These are phyloP conservation scores for Stomatorhinus ivindoensis DNA, from an alignment of 2,113 vertebrate species.

Conservation along the genomic window DNA sequence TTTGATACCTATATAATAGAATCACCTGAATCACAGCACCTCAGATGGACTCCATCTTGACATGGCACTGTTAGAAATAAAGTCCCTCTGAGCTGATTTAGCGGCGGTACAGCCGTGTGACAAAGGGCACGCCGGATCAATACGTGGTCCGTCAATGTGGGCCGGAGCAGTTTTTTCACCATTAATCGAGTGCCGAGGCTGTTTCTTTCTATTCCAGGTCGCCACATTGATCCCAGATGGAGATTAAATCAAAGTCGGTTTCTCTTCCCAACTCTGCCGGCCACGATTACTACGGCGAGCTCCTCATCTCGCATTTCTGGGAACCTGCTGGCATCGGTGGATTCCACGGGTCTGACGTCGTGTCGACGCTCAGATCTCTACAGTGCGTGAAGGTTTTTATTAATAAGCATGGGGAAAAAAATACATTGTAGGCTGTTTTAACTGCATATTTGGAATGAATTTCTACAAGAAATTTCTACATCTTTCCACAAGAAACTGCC, in stretches of 20 bases:
- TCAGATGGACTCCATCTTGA: not conserved
- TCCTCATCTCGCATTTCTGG: not conserved
- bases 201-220: not conserved
- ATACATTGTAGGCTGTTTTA: not conserved
- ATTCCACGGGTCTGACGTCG: not conserved
- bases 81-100: not conserved
- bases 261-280: not conserved
- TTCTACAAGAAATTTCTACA: not conserved
- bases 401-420: not conserved
- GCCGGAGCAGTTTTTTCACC: not conserved
- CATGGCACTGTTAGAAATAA: not conserved
- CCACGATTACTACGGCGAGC: not conserved
- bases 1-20: not conserved
- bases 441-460: not conserved
- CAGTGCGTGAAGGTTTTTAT: not conserved
- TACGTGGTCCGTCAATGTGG: not conserved
- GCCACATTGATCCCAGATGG: not conserved
- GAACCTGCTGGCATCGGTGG: not conserved
- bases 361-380: not conserved
- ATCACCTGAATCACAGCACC: too few relatives aligned
- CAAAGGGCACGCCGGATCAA: not conserved
- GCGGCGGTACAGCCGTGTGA: not conserved
- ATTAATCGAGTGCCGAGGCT: not conserved
- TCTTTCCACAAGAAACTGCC: not conserved
- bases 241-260: conserved; percentile 11